Conservation (phyloP, 64 coral and sea anemone species). For the Stichodactyla mertensii region DNA sequence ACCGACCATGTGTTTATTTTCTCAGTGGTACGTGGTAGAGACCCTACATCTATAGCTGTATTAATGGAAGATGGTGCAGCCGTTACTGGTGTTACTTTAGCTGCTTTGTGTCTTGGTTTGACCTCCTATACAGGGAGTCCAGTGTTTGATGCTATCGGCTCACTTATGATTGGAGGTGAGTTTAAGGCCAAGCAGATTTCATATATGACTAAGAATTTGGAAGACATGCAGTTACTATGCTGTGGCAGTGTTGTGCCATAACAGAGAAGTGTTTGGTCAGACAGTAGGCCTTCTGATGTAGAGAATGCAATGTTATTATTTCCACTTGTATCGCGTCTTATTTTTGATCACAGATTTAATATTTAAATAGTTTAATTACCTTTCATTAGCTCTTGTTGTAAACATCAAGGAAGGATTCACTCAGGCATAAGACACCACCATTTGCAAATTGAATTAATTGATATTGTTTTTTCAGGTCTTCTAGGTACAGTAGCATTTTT, state of each 20-base stretch:
- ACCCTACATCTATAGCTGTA: constrained; percentile 87
- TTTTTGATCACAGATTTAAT: no score
- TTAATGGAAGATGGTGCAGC: constrained; percentile 90
- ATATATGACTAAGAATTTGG: background rate
- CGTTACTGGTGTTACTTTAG: constrained; percentile 84
- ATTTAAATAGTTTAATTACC: no score
- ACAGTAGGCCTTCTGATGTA: no score
- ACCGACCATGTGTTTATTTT: background rate
- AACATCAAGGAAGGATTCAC: background rate
- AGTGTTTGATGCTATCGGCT: constrained; percentile 90
- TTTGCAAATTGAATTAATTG: background rate
- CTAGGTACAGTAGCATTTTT: constrained; percentile 86
- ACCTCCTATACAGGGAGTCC: constrained; percentile 88
- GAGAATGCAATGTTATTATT: no score
- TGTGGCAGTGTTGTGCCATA: no score
- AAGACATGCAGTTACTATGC: no score
- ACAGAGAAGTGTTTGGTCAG: no score
- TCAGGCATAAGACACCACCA: background rate
- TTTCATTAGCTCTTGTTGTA: no score
- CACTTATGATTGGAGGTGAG: constrained; percentile 88
- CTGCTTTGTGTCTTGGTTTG: constrained; percentile 74
- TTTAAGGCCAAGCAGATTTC: background rate
- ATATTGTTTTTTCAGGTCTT: constrained; percentile 48
- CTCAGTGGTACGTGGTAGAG: constrained; percentile 81
- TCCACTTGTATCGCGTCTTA: no score